Base-by-base conservation (phyloP, 1,140 invertebrate genomes). In the Drosophila ananassae region DNA sequence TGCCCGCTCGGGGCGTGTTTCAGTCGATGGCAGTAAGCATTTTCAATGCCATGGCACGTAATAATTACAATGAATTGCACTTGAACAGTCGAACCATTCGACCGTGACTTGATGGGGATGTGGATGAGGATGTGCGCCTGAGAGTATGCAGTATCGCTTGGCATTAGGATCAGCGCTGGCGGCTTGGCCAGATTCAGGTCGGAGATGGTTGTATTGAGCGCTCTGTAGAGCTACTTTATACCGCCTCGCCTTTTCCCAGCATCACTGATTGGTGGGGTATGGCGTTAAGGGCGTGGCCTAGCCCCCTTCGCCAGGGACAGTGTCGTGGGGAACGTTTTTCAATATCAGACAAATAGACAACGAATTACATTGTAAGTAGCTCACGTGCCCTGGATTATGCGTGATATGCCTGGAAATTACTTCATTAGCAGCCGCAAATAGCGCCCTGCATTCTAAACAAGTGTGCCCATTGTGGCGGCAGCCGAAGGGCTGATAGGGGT, bases 301-400 rank as follows among this genome's bases (percentile, higher is more conserved):
- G 56, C 22, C 52, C 52, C 52, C 62, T 44, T 73, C 22, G 57
- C 58, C 37, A 51, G 28, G 68, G 24, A 17, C 50, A 13, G 22
- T 72, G 41, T 62, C 46, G 25, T 63, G 71, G 55, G 54, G 55
- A 68, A 76, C 73, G 73, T 76, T 87, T 87, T 87, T 87, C 82
- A 87, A 87, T 87, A 87, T 87, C 84, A 89, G 77, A 89, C 83
- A 89, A 89, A 89, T 89, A 89, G 83, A 89, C 83, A 89, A 83
- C 83, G 83, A 89, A 89, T 89, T 89, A 89, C 84, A 83, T 89
- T 89, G 79, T 89, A 89, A 89, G 83, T 89, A 89, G 83, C 83
- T 89, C 83, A 89, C 83, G 83, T 89, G 83, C 83, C 82, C 72
- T 73, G 79, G 83, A 89, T 89, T 89, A 89, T 89, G 83, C 83